A percentile compares a stretch with the other conserved stretches of the same genome.
phyloP scores from a whole-genome alignment of 2,888 invertebrate genomes.

The Drosophila meridionalis region DNA sequence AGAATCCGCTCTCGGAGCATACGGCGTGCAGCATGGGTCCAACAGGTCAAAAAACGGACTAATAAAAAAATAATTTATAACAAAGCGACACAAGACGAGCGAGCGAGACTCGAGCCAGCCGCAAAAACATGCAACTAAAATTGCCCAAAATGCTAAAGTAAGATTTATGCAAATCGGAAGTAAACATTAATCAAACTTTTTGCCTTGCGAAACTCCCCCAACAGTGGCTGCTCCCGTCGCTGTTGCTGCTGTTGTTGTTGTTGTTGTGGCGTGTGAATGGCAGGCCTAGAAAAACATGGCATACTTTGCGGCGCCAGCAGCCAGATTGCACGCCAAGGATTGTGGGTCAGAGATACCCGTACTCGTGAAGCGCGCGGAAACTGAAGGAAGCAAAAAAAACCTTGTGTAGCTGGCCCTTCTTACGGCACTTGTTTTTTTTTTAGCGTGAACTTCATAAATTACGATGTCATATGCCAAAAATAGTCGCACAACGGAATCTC shows the following conservation, averaged over 20 bases:
- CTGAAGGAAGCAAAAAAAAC: constrained; percentile 32
- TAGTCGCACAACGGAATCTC: constrained; percentile 44
- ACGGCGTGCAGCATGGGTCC: constrained; percentile 12
- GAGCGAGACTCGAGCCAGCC: constrained; percentile 8
- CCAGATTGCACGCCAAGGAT: constrained; percentile 64
- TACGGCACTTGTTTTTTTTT: constrained; percentile 25
- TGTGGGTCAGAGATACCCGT: constrained; percentile 63
- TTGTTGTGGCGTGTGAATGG: constrained; percentile 37
- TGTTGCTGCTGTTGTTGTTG: constrained; percentile 10
- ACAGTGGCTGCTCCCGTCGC: background rate
- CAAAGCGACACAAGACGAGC: constrained; percentile 47
- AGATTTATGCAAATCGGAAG: constrained; percentile 85
- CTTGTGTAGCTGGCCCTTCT: constrained; percentile 43
- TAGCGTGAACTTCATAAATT: constrained; percentile 71
- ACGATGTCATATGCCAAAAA: constrained; percentile 75
- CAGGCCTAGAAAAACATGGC: constrained; percentile 56
- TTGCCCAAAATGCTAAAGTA: constrained; percentile 77
- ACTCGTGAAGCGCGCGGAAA: constrained; percentile 45
- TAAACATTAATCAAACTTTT: constrained; percentile 82
- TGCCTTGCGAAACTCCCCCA: constrained; percentile 29
- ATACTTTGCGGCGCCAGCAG: constrained; percentile 71
- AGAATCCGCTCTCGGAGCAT: constrained; percentile 54
- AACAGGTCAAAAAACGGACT: constrained; percentile 24
- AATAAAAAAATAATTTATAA: constrained; percentile 80
- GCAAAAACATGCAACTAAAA: constrained; percentile 40